Conservation (phyloP, 2,113 vertebrate genomes). For the Protobothrops mucrosquamatus region DNA sequence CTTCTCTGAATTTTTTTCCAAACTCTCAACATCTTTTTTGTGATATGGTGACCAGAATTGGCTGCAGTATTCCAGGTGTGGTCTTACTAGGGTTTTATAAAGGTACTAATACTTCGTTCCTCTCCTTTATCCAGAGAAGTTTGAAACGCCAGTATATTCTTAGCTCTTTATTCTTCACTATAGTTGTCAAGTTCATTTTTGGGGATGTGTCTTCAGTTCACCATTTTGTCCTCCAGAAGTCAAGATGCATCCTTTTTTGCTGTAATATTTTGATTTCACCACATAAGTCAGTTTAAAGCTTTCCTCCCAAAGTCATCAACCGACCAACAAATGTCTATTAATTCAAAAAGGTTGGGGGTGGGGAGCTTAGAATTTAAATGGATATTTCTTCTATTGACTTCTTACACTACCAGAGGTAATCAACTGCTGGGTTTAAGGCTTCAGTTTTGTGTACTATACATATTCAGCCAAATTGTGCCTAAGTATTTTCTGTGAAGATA, state of each 20-base stretch:
- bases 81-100: no score
- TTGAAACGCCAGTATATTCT: not conserved
- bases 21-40: no score
- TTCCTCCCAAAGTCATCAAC: not conserved
- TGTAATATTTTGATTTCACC: not conserved
- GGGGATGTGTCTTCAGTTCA: not conserved
- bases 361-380: not conserved
- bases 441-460: not conserved
- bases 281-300: not conserved
- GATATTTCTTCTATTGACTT: not conserved
- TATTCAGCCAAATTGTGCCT: not conserved
- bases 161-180: not conserved
- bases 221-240: not conserved
- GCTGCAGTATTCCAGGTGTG: no score
- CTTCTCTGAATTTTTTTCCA: no score
- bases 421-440: not conserved
- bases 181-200: not conserved
- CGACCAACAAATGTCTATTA: not conserved
- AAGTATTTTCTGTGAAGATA: not conserved
- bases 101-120: not conserved
- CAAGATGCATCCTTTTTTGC: not conserved
- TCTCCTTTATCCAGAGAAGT: not conserved
- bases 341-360: not conserved
- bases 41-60: no score
- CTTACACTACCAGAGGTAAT: not conserved